Percentiles rank a stretch among this genome's conserved stretches.
Evolutionary conservation across 2,888 invertebrate genomes (phyloP).

Genomic region (Epicampocera succincta): DNA sequence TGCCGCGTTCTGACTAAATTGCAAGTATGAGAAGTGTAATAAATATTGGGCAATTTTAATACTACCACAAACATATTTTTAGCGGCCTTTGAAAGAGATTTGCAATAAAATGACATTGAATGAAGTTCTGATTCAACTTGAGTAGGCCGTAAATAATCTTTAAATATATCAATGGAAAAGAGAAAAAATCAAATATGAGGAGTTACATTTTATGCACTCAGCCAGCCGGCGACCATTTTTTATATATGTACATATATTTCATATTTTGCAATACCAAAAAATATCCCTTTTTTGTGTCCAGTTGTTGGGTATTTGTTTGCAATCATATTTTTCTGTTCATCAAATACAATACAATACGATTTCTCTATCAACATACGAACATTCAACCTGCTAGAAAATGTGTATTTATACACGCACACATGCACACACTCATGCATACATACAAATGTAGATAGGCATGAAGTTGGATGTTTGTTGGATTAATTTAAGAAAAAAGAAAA

Average conservation of each 20-base stretch:
- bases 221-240: too few species aligned
- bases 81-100: too few species aligned
- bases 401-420: background rate
- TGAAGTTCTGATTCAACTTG: too few species aligned
- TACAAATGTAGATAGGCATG: constrained; percentile 23
- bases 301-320: constrained; percentile 37
- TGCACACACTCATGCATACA: constrained; percentile 20
- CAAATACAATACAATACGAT: constrained; percentile 4
- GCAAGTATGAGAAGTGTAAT: too few species aligned
- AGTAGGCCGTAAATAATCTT: too few species aligned
- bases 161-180: too few species aligned
- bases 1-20: too few species aligned
- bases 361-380: background rate
- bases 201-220: too few species aligned
- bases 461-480: constrained; percentile 48
- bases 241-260: background rate
- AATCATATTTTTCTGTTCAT: constrained; percentile 46
- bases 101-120: too few species aligned
- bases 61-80: too few species aligned
- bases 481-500: constrained; percentile 37
- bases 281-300: background rate
- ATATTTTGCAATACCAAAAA: background rate
- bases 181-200: too few species aligned
- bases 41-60: too few species aligned
- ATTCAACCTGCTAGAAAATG: background rate